Evolutionary conservation across 2,113 vertebrate species (phyloP), one percentile per base, ranked within the genome.

Genomic region (Bufo gargarizans): DNA sequence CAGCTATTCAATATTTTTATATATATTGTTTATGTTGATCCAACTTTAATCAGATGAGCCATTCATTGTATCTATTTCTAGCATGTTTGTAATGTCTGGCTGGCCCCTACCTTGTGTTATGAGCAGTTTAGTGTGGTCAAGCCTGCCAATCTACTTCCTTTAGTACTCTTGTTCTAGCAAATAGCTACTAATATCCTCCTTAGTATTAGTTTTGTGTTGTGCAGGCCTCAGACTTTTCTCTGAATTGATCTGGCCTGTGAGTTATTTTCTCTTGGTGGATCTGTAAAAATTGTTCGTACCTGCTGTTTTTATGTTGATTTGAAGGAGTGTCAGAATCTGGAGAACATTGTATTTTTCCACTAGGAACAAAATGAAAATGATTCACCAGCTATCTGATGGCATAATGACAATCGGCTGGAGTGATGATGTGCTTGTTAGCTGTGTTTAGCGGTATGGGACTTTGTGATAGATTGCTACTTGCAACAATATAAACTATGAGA

Each of bases 361-460:
- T 88, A 79, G 86, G 86, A 82, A 22, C 79, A 74, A 74, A 79
- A 88, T 88, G 74, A 88, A 88, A 88, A 88, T 88, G 86, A 88
- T 82, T 88, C 86, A 82, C 12, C 53, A 33, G 78, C 86, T 72
- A 47, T 59, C 22, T 50, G 65, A 82, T 88, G 13, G 53, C 61
- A 76, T 59, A 77, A 61, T 81, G 77, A 87, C 67, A 88, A 74
- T 82, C 55, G 80, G 47, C 55, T 82, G 78, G 79, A 88, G 78
- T 88, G 86, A 88, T 88, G 78, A 82, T 88, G 55, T 47, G 86
- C 86, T 88, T 82, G 78, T 88, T 88, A 82, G 78, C 78, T 59
- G 67, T 82, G 86, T 88, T 88, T 88, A 82, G 86, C 78, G 67
- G 86, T 82, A 74, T 82, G 78, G 86, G 78, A 82, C 77, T 50